Conservation (phyloP, 2,888 invertebrate species). For the Gymnocheta viridis region DNA sequence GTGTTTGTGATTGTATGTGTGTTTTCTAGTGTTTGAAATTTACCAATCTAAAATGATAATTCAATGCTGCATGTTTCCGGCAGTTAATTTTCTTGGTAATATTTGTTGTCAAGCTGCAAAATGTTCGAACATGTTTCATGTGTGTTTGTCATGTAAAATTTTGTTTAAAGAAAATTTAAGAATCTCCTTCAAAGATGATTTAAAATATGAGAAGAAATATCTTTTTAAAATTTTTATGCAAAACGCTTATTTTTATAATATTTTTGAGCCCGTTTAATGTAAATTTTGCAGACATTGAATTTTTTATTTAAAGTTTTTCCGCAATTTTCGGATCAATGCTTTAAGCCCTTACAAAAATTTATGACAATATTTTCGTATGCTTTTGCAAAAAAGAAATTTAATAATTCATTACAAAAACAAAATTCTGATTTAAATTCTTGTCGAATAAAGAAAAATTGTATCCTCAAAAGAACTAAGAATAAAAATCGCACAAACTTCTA, state of each 20-base stretch:
- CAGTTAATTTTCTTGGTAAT: background rate
- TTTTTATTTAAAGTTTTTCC: background rate
- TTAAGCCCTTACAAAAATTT: background rate
- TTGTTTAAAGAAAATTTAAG: background rate
- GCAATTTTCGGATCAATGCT: background rate
- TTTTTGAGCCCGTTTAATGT: too few species aligned
- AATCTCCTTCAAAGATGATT: too few species aligned
- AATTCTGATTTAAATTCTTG: too few species aligned
- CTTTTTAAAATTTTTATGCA: too few species aligned
- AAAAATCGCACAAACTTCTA: background rate
- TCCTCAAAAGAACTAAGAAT: conserved; percentile 33
- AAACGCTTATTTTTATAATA: too few species aligned
- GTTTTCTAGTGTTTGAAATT: conserved; percentile 20
- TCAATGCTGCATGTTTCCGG: conserved; percentile 54
- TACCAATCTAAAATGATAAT: conserved; percentile 61
- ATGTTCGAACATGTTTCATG: background rate
- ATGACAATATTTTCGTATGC: background rate
- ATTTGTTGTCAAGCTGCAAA: background rate
- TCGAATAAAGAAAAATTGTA: too few species aligned
- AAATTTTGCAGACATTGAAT: background rate
- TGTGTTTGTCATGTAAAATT: background rate
- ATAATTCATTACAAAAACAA: too few species aligned
- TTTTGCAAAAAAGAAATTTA: too few species aligned
- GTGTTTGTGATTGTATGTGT: background rate
- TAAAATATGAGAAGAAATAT: too few species aligned